Evolutionary conservation across 2,113 vertebrate genomes (phyloP).

Genomic region (Platycercus adscitus): DNA sequence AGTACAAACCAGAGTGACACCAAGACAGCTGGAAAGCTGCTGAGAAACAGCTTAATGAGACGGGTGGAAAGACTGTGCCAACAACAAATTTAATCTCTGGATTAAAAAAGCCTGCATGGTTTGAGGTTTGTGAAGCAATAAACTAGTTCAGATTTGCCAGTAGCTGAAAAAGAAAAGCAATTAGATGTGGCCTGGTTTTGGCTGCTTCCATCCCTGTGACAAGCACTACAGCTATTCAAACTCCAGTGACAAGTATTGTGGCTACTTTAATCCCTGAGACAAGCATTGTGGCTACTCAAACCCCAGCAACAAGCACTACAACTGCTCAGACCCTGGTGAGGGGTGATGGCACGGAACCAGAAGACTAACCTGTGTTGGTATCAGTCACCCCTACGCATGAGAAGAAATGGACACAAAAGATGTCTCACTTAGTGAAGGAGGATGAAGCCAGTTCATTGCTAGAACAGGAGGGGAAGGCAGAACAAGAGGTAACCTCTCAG

Average conservation of each 20-base stretch:
- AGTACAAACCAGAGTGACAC: neutral
- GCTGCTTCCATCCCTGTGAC: neutral
- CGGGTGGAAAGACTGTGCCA: slow-evolving; percentile 2
- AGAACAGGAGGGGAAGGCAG: neutral
- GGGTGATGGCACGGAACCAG: neutral
- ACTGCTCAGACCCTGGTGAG: neutral
- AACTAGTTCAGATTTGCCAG: slow-evolving; percentile 40
- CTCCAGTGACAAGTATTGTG: neutral
- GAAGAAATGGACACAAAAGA: neutral
- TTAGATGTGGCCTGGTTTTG: neutral
- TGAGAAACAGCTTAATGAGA: neutral
- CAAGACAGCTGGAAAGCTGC: slow-evolving; percentile 23
- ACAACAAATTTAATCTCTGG: slow-evolving; percentile 46
- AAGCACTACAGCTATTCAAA: neutral
- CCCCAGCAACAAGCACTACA: neutral
- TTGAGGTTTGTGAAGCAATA: slow-evolving; percentile 61
- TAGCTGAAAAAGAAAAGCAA: slow-evolving; percentile 26
- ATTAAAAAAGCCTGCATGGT: slow-evolving; percentile 35
- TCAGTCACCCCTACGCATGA: neutral
- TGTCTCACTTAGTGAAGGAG: neutral
- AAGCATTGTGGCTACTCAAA: neutral
- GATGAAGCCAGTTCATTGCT: neutral
- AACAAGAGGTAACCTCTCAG: neutral
- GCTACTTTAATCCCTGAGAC: neutral
- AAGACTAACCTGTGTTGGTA: neutral